Percentiles rank a stretch among this genome's conserved stretches.
Evolutionary conservation across 2,797 vertebrate species (phyloP).

Genomic region (Rhinatrema bivittatum): DNA sequence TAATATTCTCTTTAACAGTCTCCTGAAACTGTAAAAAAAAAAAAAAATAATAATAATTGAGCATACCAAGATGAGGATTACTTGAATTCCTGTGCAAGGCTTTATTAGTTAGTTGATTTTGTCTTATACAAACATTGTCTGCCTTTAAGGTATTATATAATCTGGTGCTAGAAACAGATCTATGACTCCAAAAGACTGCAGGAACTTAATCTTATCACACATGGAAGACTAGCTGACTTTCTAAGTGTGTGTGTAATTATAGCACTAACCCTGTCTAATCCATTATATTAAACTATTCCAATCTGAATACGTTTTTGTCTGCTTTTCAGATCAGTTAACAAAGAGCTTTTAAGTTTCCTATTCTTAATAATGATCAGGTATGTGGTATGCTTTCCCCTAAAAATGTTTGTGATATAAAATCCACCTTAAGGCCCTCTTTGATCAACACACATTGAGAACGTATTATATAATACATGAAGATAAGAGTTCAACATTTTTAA

Average conservation of each 20-base stretch:
- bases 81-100: constrained; percentile 5
- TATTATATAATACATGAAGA: too few relatives aligned
- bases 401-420: too few relatives aligned
- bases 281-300: constrained; percentile 2
- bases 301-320: too few relatives aligned
- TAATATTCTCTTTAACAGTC: constrained; percentile 8
- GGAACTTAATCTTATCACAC: constrained; percentile 8
- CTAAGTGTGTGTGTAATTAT: constrained; percentile 9
- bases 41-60: too few relatives aligned
- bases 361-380: too few relatives aligned
- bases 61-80: not conserved
- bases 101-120: constrained; percentile 32
- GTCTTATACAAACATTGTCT: constrained; percentile 22
- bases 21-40: constrained; percentile 5
- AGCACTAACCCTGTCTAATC: not conserved
- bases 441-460: too few relatives aligned
- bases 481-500: too few relatives aligned
- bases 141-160: constrained; percentile 9
- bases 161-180: constrained; percentile 1
- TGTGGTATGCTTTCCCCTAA: too few relatives aligned
- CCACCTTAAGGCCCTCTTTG: too few relatives aligned
- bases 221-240: not conserved
- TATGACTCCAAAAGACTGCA: constrained; percentile 1
- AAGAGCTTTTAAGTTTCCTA: too few relatives aligned
- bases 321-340: too few relatives aligned